Base-by-base conservation (phyloP, 2,797 vertebrate species). In the Pangasius djambal region DNA sequence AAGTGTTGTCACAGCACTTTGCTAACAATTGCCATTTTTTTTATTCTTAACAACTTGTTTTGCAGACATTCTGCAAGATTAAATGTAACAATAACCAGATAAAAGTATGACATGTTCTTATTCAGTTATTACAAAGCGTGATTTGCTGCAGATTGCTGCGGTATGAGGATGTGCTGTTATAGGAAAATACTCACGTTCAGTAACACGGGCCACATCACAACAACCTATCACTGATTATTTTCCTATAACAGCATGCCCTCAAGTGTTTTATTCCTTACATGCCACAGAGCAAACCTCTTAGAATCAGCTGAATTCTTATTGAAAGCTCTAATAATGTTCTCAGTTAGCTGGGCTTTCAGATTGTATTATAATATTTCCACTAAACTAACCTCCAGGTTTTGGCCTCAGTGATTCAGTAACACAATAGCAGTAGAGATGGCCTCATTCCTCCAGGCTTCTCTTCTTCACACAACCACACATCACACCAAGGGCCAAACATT, bases 401-500 rank as follows among this genome's bases (percentile, higher is more conserved):
- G 69, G 69, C 69, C 34, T 70, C 1, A 37, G 69, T 13, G 65
- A 31, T 69, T 83, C 57, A 34, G 44, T 69, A 69, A 52, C 28
- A 87, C 61, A 82, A 52, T 61, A 34, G 84, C 81, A 89, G 20
- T 50, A 85, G 65, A 57, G 86, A 28, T 78, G 25, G 48, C 12
- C 40, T 59, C 74, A 86, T 92, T 91, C 90, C 77, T 89, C 25
- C 65, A 9, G 72, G 31, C 67, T 87, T 88, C 83, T 63, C 69
- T 69, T 77, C 86, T 87, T 85, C 84, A 84, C 82, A 87, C 79
- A 88, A 85, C 87, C 22, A 57, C 83, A 86, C 91, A 89, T 92
- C 86, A 86, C 87, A 88, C 86, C 86, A 70, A 77, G 34, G 55
- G 83, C 91, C 88, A 89, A 89, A 78, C 89, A 91, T 89, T 86